Evolutionary conservation across 2,113 vertebrate species (phyloP), one percentile per base, ranked within the genome.

Genomic region (Cyprinus carpio): DNA sequence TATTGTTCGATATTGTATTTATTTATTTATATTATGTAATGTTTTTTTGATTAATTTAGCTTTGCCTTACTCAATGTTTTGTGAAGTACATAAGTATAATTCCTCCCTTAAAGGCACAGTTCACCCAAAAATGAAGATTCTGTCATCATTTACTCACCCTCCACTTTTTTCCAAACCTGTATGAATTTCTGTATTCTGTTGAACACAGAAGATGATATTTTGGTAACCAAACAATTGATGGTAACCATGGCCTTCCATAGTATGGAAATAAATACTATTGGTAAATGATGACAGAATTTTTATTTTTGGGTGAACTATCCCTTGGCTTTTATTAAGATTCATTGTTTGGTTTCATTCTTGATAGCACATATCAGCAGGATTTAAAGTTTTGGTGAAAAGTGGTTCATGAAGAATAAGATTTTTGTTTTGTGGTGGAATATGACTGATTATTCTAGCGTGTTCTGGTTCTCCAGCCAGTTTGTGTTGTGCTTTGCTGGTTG

Each of bases 11-110:
- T 25, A 29, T 6, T 58, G 65, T 25, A 27, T 15, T 8, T 2
- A 43, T 3, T 46, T 25, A 25, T 25, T 79, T 16, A 27, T 79
- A 27, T 40, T 27, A n/a, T 78, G 9, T 31, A 58, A 78, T 60
- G 12, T 56, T 78, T 34, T 13, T 43, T 60, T 64, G n/a, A 40
- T 43, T 37, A 25, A 56, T 31, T 77, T 18, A 13, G 16, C 49
- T 76, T 77, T 77, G 16, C 49, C 18, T 23, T 29, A 31, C 10
- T n/a, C n/a, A n/a, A n/a, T 77, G 77, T 46, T 46, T 25, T 43
- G 77, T 79, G 54, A 79, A 60, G 76, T 62, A 80, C 16, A 27
- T 18, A 51, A 9, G 46, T 43, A 62, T 46, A 18, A 43, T 64
- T 60, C 4, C n/a, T 25, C 23, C 58, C 15, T 37, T 64, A 75